A percentile compares a stretch with the other conserved stretches of the same genome.
phyloP scores from a whole-genome alignment of 2,888 invertebrate genomes.

The Lumbricus terrestris region DNA sequence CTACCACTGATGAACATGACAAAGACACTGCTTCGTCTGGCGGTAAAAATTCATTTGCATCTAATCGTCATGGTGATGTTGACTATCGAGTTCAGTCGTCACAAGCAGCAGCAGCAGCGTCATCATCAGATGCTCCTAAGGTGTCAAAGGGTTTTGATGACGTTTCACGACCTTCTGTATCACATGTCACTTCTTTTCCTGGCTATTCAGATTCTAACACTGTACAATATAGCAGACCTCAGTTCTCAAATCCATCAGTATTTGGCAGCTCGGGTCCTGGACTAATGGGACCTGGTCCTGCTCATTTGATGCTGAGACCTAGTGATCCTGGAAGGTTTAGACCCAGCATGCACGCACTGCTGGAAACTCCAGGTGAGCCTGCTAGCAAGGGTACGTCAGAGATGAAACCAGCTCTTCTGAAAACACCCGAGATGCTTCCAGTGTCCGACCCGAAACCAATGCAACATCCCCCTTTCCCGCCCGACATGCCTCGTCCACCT shows the following conservation, averaged over 20 bases:
- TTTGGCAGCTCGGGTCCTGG: background rate
- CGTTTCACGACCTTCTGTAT: background rate
- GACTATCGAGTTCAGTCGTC: slow-evolving; percentile 8
- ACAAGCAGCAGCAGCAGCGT: no score
- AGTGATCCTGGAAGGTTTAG: background rate
- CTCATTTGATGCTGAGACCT: background rate
- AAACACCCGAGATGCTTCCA: background rate
- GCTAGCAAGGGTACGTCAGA: background rate
- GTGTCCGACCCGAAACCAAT: background rate
- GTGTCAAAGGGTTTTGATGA: background rate
- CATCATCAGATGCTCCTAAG: background rate
- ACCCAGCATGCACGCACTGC: slow-evolving; percentile 13
- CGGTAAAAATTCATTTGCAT: background rate
- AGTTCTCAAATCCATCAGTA: background rate
- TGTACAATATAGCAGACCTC: background rate
- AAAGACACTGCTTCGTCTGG: background rate
- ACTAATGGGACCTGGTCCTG: background rate
- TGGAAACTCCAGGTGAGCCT: background rate
- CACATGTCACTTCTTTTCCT: background rate
- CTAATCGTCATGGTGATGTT: background rate
- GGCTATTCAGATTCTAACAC: background rate
- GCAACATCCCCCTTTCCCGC: background rate
- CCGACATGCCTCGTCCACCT: background rate
- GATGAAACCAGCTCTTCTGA: background rate
- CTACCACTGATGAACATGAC: background rate